These are phyloP conservation scores for Tinea semifulvella DNA, from an alignment of 2,888 invertebrate species.

Conservation along the genomic window DNA sequence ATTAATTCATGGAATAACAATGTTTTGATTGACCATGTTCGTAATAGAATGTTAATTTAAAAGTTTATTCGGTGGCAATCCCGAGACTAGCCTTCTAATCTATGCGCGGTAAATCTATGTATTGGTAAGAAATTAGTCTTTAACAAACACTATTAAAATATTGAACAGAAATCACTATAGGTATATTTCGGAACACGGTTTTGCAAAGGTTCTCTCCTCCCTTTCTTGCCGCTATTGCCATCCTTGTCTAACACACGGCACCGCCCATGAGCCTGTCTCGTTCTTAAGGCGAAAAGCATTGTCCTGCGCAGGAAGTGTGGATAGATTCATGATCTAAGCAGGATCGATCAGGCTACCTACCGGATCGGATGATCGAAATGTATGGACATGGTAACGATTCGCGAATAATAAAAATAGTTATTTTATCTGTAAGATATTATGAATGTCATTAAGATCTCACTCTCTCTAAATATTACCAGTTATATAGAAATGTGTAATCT, in stretches of 20 bases:
- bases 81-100: too few species aligned
- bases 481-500: too few species aligned
- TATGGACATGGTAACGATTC: background rate
- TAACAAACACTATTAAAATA: too few species aligned
- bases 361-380: background rate
- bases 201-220: constrained; percentile 27
- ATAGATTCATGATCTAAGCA: constrained; percentile 55
- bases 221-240: constrained; percentile 18
- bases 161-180: background rate
- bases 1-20: too few species aligned
- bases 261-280: constrained; percentile 24
- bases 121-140: too few species aligned
- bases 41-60: too few species aligned
- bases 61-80: too few species aligned
- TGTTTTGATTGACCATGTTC: too few species aligned
- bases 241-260: constrained; percentile 23
- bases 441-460: too few species aligned
- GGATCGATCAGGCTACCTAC: constrained; percentile 25
- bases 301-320: constrained; percentile 42
- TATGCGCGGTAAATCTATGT: too few species aligned
- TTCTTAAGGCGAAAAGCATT: constrained; percentile 25
- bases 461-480: too few species aligned
- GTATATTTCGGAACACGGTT: constrained; percentile 28
- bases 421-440: background rate
- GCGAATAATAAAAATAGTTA: background rate